Evolutionary conservation across 2,888 invertebrate species (phyloP).

Genomic region (Auanema sp.): DNA sequence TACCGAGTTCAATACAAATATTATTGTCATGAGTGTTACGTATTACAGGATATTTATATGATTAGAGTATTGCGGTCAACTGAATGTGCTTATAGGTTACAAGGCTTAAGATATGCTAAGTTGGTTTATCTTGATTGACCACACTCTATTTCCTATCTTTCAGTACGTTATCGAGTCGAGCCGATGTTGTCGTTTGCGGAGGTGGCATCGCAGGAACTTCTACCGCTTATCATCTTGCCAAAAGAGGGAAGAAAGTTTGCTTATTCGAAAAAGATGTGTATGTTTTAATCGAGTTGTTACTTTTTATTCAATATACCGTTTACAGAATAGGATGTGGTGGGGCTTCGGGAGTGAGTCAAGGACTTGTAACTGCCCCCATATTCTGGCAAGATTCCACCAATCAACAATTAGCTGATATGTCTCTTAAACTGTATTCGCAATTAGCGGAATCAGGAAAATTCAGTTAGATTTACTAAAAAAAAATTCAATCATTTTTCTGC

Average conservation of each 20-base stretch:
- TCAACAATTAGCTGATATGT: slow-evolving; percentile 75
- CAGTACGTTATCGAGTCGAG: slow-evolving; percentile 23
- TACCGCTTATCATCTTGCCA: slow-evolving; percentile 76
- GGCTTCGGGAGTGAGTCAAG: slow-evolving; percentile 76
- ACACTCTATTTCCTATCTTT: background rate
- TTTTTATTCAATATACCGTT: background rate
- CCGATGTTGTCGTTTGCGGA: slow-evolving; percentile 69
- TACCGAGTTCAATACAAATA: too few species aligned
- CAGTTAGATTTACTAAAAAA: slow-evolving; percentile 68
- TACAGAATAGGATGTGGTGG: slow-evolving; percentile 71
- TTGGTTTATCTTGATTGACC: too few species aligned
- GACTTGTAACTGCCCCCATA: slow-evolving; percentile 75
- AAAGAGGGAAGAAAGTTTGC: slow-evolving; percentile 74
- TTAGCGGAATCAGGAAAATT: slow-evolving; percentile 74
- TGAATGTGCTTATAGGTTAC: too few species aligned
- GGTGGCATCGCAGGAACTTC: slow-evolving; percentile 78
- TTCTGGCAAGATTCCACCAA: slow-evolving; percentile 74
- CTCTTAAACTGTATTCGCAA: slow-evolving; percentile 76
- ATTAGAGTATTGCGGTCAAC: too few species aligned
- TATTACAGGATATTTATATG: too few species aligned
- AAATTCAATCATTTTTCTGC: background rate
- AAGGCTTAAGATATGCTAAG: too few species aligned
- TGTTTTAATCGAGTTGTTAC: slow-evolving; percentile 13
- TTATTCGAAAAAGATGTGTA: slow-evolving; percentile 70
- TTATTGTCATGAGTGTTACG: too few species aligned